Base-by-base conservation (phyloP, 2,888 invertebrate species). In the Lycia hirtaria region DNA sequence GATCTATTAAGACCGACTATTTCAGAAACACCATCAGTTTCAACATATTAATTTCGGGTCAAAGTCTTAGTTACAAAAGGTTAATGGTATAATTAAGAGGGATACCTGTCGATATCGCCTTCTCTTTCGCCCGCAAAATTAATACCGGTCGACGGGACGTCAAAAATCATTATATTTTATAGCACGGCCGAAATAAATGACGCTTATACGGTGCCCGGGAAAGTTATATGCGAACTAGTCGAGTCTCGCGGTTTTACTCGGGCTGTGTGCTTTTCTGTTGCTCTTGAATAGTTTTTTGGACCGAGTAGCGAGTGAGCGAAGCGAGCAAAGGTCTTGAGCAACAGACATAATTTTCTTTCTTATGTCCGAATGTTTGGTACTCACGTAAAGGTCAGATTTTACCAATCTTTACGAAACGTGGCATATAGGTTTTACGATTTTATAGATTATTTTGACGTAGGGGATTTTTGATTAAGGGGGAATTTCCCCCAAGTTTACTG, bases 101-200 rank as follows among this genome's bases (percentile, higher is more conserved):
- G 70, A 79, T 76, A 83, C 78, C 77, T 81, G 83, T 83, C 85
- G 78, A 85, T 86, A 83, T 81, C 79, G 77, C 73, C 73, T 76
- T 69, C 77, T 19, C 32, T 44, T 43, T 33, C 40, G 79, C 80
- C 81, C 86, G 76, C 84, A 82, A 84, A 87, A 89, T 88, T 83
- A 73, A 88, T 88, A 89, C 81, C 77, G 82, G 84, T 78, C 76
- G 79, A 80, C n/a, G 85, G 83, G 81, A 79, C 85, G 88, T 88
- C 90, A 90, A 88, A 92, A 92, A 91, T 88, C 89, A 90, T 91
- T 89, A 91, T 88, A 91, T 89, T 92, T 91, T 91, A 91, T 87
- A 86, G 73, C 67, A 77, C 82, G 88, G 84, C 80, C 83, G 77
- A 86, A 92, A 88, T 89, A 90, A 91, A 90, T 91, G 91, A 80